Evolutionary conservation across 1,140 invertebrate genomes (phyloP).

Genomic region (Tetragonula clypearis): DNA sequence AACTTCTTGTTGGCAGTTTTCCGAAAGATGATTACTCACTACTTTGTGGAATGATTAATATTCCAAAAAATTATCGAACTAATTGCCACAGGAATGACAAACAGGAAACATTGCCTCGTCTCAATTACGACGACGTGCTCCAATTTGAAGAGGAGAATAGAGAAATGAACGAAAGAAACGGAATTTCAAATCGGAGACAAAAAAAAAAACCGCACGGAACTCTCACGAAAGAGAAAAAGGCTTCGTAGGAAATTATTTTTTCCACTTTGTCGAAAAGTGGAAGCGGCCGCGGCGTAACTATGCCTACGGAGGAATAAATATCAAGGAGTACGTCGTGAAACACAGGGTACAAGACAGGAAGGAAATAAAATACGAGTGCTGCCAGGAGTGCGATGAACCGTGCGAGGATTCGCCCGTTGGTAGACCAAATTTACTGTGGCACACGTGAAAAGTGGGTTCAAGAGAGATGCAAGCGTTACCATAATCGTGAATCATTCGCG

Average conservation of each 20-base stretch:
- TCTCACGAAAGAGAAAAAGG: background rate
- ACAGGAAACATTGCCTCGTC: background rate
- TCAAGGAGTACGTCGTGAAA: constrained; percentile 38
- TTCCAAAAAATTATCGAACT: too few relatives aligned
- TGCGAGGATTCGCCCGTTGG: constrained; percentile 47
- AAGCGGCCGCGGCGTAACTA: background rate
- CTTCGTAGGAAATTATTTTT: background rate
- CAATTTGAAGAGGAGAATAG: background rate
- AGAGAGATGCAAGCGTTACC: constrained; percentile 41
- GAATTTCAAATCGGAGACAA: background rate
- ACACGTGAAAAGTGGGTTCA: constrained; percentile 54
- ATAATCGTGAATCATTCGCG: constrained; percentile 55
- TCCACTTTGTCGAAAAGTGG: constrained; percentile 6
- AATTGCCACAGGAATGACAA: too few relatives aligned
- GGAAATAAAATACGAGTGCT: constrained; percentile 60
- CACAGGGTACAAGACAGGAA: constrained; percentile 33
- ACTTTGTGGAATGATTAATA: too few relatives aligned
- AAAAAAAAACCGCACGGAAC: too few relatives aligned
- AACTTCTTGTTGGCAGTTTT: too few relatives aligned
- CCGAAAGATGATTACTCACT: too few relatives aligned
- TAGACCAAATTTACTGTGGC: constrained; percentile 51
- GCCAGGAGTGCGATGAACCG: constrained; percentile 61
- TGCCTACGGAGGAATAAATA: constrained; percentile 45
- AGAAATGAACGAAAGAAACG: background rate
- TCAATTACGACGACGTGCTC: background rate